A percentile compares a stretch with the other conserved stretches of the same genome.
phyloP scores from a whole-genome alignment of 2,113 vertebrate genomes.

The Elanus axillaris region DNA sequence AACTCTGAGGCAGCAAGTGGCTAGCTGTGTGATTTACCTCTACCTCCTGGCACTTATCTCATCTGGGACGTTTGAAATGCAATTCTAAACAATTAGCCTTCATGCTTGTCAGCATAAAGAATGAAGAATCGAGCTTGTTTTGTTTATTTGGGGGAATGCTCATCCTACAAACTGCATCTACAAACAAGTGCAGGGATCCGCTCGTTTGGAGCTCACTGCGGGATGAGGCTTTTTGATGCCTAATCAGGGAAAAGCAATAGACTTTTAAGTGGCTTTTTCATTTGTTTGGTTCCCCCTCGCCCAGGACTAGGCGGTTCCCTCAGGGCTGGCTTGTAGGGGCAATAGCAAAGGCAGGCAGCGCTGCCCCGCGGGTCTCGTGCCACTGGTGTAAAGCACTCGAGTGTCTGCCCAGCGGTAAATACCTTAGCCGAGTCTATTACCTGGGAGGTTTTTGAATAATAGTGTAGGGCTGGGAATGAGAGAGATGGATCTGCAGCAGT shows the following conservation, averaged over 20 bases:
- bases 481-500: neutral
- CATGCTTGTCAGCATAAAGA: conserved; percentile 41
- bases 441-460: neutral
- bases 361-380: neutral
- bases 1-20: conserved; percentile 47
- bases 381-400: neutral
- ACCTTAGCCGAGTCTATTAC: too few relatives aligned
- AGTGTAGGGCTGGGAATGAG: neutral
- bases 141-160: conserved; percentile 20
- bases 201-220: neutral
- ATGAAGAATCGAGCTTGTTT: neutral
- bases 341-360: fast-evolving
- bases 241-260: neutral
- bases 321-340: neutral
- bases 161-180: neutral
- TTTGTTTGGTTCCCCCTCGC: neutral
- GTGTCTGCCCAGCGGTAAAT: neutral
- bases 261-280: neutral
- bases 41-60: conserved; percentile 62
- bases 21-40: conserved; percentile 64
- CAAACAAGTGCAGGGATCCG: conserved; percentile 4
- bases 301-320: neutral
- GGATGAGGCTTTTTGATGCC: neutral
- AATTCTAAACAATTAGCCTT: conserved; percentile 67
- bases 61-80: conserved; percentile 14